Conservation (phyloP, 2,888 invertebrate species). For the Hirudinaria manillensis region DNA sequence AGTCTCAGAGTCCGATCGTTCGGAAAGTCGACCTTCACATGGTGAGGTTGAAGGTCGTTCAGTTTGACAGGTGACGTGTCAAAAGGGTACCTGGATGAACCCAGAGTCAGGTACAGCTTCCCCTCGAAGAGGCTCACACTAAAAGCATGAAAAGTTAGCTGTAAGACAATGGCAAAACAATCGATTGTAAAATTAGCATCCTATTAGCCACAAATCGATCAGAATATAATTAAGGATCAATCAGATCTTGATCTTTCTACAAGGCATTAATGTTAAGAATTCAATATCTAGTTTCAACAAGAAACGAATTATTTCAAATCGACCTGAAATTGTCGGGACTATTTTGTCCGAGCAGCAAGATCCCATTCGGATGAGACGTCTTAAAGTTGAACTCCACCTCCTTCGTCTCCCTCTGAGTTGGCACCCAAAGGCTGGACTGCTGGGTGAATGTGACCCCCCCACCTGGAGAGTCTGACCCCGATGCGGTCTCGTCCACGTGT, state of each 20-base stretch:
- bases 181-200: too few species aligned
- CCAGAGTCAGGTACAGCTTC: constrained; percentile 41
- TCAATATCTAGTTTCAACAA: background rate
- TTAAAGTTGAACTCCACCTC: constrained; percentile 46
- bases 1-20: background rate
- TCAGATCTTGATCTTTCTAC: too few species aligned
- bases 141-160: background rate
- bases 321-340: constrained; percentile 22
- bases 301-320: background rate
- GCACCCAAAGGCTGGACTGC: constrained; percentile 33
- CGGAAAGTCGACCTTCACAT: constrained; percentile 38
- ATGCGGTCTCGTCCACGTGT: background rate
- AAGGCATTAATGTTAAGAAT: too few species aligned
- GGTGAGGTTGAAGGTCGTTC: constrained; percentile 47
- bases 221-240: too few species aligned
- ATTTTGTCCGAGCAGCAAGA: constrained; percentile 39
- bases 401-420: constrained; percentile 35
- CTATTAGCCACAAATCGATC: background rate
- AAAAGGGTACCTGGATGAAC: constrained; percentile 19
- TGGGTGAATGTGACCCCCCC: constrained; percentile 37
- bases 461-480: too few species aligned
- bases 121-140: constrained; percentile 49
- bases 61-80: constrained; percentile 34
- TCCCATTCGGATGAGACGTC: constrained; percentile 45
- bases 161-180: background rate